Base-by-base conservation (phyloP, 1,140 invertebrate species). In the Drosophila tristis region DNA sequence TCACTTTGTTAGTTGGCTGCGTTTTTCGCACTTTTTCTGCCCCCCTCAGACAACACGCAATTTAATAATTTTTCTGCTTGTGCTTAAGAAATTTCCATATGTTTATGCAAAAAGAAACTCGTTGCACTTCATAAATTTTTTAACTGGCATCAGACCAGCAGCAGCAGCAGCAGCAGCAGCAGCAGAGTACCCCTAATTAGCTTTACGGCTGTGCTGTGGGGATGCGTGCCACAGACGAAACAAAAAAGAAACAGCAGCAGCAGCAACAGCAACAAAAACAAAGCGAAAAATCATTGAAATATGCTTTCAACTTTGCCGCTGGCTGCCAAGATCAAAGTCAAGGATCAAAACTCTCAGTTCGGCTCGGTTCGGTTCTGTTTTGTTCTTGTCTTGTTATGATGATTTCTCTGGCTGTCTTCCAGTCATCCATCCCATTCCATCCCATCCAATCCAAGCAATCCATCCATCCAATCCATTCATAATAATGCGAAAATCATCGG, bases 101-200 rank as follows among this genome's bases (percentile, higher is more conserved):
- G 64, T 71, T 70, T 71, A 71, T 71, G 64, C 65, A 71, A 70
- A 70, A 67, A 70, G 50, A 70, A 70, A 70, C 81, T 89, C 84
- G 84, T 82, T 87, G 84, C 84, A 87, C 84, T 84, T 87, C 85
- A 87, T 87, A 87, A 87, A 87, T 84, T 89, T 84, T 89, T 87
- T 72, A 78, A 87, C 82, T 75, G 80, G 66, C 59, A 29, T 29
- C 26, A 54, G 66, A 25, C 56, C 64, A 42, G 13, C 9, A 47
- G 49, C 75, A 25, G 23, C 3, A 4, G 2, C 23, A 25, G 23
- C 23, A 23, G 16, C n/a, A 16, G 1, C 2, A 47, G 49, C 76
- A 55, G 43, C 44, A 53, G 59, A 65, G 57, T 47, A 35, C 74
- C 58, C 54, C 75, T 84, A 84, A 84, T 84, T 84, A 84, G 71